Base-by-base conservation (phyloP, 2,888 invertebrate genomes). In the Pristionchus japonicus region DNA sequence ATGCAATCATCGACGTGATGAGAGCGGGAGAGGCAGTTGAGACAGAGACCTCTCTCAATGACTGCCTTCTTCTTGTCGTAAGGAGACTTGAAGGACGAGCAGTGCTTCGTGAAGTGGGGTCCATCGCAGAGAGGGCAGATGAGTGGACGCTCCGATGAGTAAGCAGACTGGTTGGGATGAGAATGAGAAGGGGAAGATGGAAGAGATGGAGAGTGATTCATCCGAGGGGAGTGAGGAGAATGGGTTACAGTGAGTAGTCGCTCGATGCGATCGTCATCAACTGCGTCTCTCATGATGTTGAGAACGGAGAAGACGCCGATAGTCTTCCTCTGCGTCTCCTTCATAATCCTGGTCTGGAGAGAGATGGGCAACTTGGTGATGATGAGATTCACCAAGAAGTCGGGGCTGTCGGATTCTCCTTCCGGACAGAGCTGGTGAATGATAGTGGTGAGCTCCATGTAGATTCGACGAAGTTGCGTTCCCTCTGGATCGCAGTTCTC, bases 361-460 rank as follows among this genome's bases (percentile, higher is more conserved):
- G 3, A 80, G 80, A 31, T 80, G 40, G 80, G 80, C 27, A 80
- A 40, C 20, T 80, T 80, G 47, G 80, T 80, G 49, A 80, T 80
- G 40, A 80, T 80, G 20, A 80, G 23, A 47, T 80, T 80, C 47
- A 80, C 80, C 17, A 80, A 23, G 80, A 80, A 80, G 31, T 80
- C 80, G 31, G 80, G 80, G 47, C 47, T 49, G 80, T 80, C 80
- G 31, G 4, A 3, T 3, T 80, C 80, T 80, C 80, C 80, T 13
- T 80, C 49, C 15, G 80, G 80, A 9, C 80, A 80, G 27, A 80
- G 80, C 20, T 80, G 80, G 23, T 80, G 49, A 4, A 80, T 49
- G 47, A 80, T n/a, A 7, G 80, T 49, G 17, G 49, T 80, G 47
- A 80, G 1, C 27, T 80, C 80, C 43, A 31, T 80, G 80, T 80